Evolutionary conservation across 2,888 invertebrate species (phyloP).

Genomic region (Ectropis crepuscularia): DNA sequence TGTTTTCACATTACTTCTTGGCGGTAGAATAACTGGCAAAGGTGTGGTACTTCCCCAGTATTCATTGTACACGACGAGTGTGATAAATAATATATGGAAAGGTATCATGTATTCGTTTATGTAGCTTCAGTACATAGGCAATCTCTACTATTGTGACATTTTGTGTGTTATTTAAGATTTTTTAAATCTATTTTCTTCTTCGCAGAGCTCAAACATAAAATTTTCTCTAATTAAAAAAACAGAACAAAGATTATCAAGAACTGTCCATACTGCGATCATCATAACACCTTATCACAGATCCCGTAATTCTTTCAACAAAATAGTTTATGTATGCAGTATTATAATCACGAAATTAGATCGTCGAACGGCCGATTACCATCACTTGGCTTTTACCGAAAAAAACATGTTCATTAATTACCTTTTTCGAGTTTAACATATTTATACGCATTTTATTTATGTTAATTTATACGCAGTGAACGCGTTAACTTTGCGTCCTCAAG

Average conservation of each 20-base stretch:
- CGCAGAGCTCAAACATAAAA: neutral
- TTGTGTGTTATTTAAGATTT: no score
- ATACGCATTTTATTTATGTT: conserved; percentile 53
- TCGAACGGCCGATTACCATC: conserved; percentile 59
- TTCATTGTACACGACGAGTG: no score
- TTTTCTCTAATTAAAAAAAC: neutral
- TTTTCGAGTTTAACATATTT: conserved; percentile 58
- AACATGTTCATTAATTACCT: conserved; percentile 64
- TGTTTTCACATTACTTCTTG: no score
- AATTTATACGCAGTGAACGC: conserved; percentile 77
- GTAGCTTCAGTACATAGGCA: no score
- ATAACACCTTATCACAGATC: conserved; percentile 36
- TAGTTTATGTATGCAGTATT: conserved; percentile 53
- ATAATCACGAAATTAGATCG: conserved; percentile 57
- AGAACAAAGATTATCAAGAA: neutral
- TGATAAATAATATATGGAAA: no score
- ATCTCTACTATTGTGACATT: no score
- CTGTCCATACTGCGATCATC: neutral
- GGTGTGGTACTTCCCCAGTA: no score
- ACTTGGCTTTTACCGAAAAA: conserved; percentile 63
- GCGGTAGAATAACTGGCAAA: no score
- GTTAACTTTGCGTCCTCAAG: conserved; percentile 58
- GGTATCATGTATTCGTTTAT: no score
- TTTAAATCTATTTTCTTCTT: no score
- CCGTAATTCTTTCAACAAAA: conserved; percentile 56